A percentile compares a stretch with the other conserved stretches of the same genome.
These are phyloP conservation scores for Remorina albescens DNA, from an alignment of 2,797 vertebrate species.

Conservation along the genomic window DNA sequence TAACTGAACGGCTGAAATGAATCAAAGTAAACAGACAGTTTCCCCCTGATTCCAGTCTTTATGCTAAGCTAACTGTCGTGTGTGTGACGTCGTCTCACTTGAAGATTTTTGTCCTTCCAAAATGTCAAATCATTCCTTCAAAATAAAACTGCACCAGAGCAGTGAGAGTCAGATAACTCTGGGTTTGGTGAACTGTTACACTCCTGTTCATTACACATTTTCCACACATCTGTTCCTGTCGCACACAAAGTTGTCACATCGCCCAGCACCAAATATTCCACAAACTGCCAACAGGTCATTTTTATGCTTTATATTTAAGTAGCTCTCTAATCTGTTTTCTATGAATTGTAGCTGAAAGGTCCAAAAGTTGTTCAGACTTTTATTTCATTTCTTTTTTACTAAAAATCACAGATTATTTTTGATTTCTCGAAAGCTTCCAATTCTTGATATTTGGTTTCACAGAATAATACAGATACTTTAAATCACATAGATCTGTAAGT, in stretches of 20 bases:
- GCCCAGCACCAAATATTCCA: conserved; percentile 43
- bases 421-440: neutral
- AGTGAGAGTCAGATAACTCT: neutral
- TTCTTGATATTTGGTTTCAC: neutral
- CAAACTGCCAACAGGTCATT: conserved; percentile 30
- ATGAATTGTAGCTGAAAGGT: conserved; percentile 29
- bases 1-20: too few species aligned
- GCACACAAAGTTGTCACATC: conserved; percentile 20
- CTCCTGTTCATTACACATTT: conserved; percentile 41
- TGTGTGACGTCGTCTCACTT: too few species aligned
- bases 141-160: neutral
- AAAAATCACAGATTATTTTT: conserved; percentile 1
- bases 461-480: neutral
- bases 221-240: conserved; percentile 26
- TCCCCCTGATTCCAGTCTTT: neutral
- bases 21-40: too few species aligned
- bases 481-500: neutral
- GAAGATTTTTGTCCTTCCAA: neutral
- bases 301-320: conserved; percentile 13
- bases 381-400: neutral
- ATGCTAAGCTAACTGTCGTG: too few species aligned
- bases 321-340: neutral
- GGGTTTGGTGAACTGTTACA: conserved; percentile 44
- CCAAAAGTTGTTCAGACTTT: neutral
- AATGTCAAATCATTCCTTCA: conserved; percentile 4